Conservation (phyloP, 53 echinoderm and acorn worm species). For the Stichopus horrens region DNA sequence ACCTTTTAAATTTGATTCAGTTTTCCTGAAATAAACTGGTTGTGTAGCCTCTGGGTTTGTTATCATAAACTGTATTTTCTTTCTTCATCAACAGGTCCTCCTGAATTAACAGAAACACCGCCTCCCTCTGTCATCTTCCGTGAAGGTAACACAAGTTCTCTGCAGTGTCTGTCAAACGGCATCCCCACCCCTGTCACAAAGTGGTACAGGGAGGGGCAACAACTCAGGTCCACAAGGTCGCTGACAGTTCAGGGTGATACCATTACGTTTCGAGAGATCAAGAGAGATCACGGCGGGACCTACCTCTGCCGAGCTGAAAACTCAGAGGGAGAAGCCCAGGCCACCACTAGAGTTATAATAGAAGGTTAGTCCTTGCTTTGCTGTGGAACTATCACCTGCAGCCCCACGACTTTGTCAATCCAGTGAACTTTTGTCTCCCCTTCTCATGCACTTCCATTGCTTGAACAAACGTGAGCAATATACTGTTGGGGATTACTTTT, state of each 20-base stretch:
- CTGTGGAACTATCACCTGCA: neutral
- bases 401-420: no score
- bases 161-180: constrained; percentile 70
- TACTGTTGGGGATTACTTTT: no score
- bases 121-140: constrained; percentile 63
- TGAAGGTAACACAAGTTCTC: constrained; percentile 50
- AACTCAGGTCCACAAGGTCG: constrained; percentile 46
- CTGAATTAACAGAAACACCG: constrained; percentile 71
- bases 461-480: no score
- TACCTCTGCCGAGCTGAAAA: constrained; percentile 82
- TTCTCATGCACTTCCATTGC: no score
- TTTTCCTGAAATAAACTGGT: no score
- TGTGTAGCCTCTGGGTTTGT: neutral
- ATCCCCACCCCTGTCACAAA: constrained; percentile 71
- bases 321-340: constrained; percentile 65
- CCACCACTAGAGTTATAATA: constrained; percentile 68
- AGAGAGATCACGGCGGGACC: constrained; percentile 68
- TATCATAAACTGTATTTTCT: neutral
- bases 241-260: constrained; percentile 63
- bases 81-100: constrained; percentile 64
- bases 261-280: constrained; percentile 67
- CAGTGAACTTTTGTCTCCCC: no score
- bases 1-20: no score
- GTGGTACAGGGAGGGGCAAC: constrained; percentile 77
- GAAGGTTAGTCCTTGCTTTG: constrained; percentile 53